phyloP scores from a whole-genome alignment of 2,113 vertebrate genomes.

The Laticauda laticaudata region DNA sequence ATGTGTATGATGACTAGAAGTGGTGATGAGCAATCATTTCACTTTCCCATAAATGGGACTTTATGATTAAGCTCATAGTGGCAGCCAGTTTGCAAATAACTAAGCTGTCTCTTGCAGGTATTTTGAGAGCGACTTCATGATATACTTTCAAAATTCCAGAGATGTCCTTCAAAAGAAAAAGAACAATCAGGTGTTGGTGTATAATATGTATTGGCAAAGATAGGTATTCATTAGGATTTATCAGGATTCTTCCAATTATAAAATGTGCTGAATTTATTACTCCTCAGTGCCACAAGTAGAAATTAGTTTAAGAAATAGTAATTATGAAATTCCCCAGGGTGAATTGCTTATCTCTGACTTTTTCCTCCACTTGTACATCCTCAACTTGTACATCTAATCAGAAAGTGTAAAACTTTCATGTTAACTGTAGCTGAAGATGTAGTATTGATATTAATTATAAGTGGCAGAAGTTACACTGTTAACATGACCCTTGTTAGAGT shows the following conservation, averaged over 20 bases:
- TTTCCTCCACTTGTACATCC: background rate
- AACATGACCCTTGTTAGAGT: slow-evolving; percentile 1
- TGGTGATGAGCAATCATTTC: background rate
- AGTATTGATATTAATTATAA: slow-evolving; percentile 13
- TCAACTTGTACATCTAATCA: background rate
- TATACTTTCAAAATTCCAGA: background rate
- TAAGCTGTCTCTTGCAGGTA: background rate
- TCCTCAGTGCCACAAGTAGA: background rate
- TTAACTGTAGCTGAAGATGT: background rate
- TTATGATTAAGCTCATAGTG: background rate
- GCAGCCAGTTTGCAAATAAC: background rate
- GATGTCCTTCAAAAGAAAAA: background rate
- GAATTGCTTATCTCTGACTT: background rate
- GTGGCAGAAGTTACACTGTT: background rate
- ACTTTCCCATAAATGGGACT: background rate
- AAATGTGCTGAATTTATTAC: background rate
- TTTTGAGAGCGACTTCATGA: background rate
- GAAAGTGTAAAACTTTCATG: background rate
- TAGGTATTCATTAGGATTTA: background rate
- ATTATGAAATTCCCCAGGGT: background rate
- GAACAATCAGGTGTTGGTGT: background rate
- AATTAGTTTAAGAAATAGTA: background rate
- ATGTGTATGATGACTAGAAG: background rate
- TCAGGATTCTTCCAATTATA: background rate
- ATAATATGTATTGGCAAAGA: background rate